Evolutionary conservation across 2,888 invertebrate genomes (phyloP), one percentile per base, ranked within the genome.

Genomic region (Drosophila mayaguana): DNA sequence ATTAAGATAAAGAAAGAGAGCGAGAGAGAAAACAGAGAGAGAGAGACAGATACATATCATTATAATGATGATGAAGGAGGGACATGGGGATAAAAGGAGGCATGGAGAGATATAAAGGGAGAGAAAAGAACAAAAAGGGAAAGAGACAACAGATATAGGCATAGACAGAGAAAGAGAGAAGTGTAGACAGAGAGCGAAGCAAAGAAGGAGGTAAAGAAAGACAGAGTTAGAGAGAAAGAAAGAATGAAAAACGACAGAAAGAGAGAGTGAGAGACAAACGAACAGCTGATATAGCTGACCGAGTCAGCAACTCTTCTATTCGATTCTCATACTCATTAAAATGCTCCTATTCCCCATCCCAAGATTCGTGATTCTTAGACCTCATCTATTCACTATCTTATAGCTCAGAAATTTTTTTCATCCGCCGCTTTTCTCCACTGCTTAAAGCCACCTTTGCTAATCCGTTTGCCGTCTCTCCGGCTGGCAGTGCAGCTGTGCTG

Each of bases 401-500:
- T 28, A 1, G 32, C 18, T 50, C 14, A 18, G 12, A 18, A 3
- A 50, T 32, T 32, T n/a, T 11, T 32, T 32, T 32, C 34, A 20
- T n/a, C 12, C 12, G 28, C 32, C 20, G 43, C 43, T 22, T 34
- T 12, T n/a, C 57, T 12, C 25, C 11, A 5, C 4, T 12, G 51
- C 40, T 50, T 40, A 11, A 40, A 50, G 61, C 20, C 28, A 36
- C 18, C 14, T 16, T 22, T 14, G 61, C n/a, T 22, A 53, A 36
- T 45, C 61, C 55, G 20, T 50, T 57, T 12, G 38, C 40, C 43
- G 12, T 2, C 25, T 32, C n/a, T 42, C 20, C 3, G 12, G 36
- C 7, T 48, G 46, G 7, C 28, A 28, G 28, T 28, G 28, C 28
- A 28, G 28, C 2, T 22, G 22, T 2, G 36, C 7, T 48, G 46